Evolutionary conservation across 2,797 vertebrate species (phyloP), one percentile per base, ranked within the genome.

Genomic region (Okamejei kenojei): DNA sequence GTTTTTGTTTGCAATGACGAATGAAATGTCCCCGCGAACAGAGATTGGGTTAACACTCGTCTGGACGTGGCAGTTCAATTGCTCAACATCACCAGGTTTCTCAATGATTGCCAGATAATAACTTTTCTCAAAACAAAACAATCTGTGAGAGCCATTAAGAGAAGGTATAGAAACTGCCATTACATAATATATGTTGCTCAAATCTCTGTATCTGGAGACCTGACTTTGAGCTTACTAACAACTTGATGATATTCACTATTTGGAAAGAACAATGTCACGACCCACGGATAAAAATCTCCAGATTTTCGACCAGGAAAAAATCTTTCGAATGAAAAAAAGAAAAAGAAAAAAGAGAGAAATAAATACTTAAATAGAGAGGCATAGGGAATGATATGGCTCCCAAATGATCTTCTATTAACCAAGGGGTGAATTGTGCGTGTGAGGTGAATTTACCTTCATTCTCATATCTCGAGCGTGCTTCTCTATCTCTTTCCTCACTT

Each of bases 381-480:
- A 74, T 74, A 21, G 3, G 21, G 71, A 74, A 21, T 74, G 21
- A 74, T 6, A 74, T 74, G 71, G 17, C 71, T 73, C 71, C 23
- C 19, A 74, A 4, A 84, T 29, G 54, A 26, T 84, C 54, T 84
- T 61, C 35, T 80, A 65, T 71, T 71, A 68, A 32, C 23, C 19
- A 29, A 35, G 68, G 35, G 68, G 19, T 23, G 32, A 38, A 90
- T 76, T 15, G n/a, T 15, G n/a, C 35, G 54, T 74, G 6, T 7
- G 38, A 2, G 4, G 68, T 13, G 15, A 45, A 94, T 96, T 93
- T 94, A 98, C 98, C 98, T 99, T 99, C 98, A 99, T 99, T 95
- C 98, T 97, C 98, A 99, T 98, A 96, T 99, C 98, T 61, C 98
- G 96, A 76, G 98, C 98, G 0, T 98, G 98, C 93, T 99, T 99